Evolutionary conservation across 2,113 vertebrate genomes (phyloP).

Genomic region (Rousettus leschenaultii): DNA sequence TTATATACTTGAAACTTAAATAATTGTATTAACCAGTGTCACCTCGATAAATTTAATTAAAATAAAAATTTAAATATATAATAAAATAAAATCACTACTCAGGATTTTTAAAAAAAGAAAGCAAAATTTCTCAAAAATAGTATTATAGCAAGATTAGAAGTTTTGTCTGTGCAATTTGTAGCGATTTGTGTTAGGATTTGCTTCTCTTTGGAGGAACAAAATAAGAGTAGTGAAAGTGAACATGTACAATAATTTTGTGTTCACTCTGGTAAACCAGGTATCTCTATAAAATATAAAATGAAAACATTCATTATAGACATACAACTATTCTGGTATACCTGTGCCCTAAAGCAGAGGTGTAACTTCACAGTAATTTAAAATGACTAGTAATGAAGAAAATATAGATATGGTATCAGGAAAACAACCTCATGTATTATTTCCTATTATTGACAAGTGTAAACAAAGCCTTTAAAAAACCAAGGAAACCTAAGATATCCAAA

Average conservation of each 20-base stretch:
- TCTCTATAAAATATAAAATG: neutral
- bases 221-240: neutral
- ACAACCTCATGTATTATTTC: too few species aligned
- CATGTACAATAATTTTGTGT: neutral
- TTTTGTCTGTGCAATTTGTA: neutral
- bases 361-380: neutral
- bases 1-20: too few species aligned
- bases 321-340: neutral
- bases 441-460: too few species aligned
- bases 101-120: too few species aligned
- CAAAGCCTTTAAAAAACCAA: too few species aligned
- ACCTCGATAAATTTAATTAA: too few species aligned
- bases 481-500: too few species aligned
- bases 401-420: too few species aligned
- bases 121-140: neutral
- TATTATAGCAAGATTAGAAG: neutral
- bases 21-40: too few species aligned
- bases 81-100: too few species aligned
- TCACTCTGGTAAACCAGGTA: neutral
- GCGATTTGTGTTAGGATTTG: neutral
- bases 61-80: too few species aligned
- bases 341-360: neutral
- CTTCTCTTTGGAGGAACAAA: neutral
- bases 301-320: neutral
- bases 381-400: neutral